Evolutionary conservation across 2,113 vertebrate genomes (phyloP).

Genomic region (Micronycteris hirsuta): DNA sequence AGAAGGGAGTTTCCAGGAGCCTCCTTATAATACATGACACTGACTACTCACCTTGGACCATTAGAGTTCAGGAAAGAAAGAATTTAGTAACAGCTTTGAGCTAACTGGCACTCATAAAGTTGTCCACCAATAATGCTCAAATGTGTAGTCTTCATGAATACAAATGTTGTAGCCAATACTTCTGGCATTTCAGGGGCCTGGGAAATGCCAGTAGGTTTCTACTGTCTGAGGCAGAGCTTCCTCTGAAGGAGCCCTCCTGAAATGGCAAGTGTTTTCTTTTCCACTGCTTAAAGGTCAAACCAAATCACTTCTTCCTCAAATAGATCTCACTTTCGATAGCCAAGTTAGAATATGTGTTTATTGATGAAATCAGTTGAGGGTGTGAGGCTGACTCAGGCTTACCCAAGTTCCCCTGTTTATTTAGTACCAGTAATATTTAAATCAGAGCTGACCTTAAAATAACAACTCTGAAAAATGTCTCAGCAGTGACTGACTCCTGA

Average conservation of each 20-base stretch:
- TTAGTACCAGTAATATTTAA: constrained; percentile 78
- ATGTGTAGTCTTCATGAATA: not conserved
- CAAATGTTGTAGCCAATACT: not conserved
- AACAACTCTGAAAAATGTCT: constrained; percentile 64
- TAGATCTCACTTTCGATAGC: constrained; percentile 61
- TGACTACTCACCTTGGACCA: not conserved
- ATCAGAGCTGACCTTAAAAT: constrained; percentile 76
- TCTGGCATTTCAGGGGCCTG: constrained; percentile 39
- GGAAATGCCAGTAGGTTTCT: not conserved
- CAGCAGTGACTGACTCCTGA: constrained; percentile 52
- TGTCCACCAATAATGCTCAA: not conserved
- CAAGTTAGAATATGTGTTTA: constrained; percentile 68
- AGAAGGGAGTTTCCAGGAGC: not conserved
- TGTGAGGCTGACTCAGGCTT: constrained; percentile 77
- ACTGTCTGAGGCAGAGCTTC: constrained; percentile 26
- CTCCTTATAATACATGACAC: not conserved
- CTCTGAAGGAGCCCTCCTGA: constrained; percentile 47
- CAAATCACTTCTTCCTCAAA: constrained; percentile 57
- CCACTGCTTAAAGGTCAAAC: constrained; percentile 44
- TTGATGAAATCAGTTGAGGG: constrained; percentile 76
- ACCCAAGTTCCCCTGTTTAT: constrained; percentile 76
- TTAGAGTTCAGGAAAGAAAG: not conserved
- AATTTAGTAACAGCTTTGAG: not conserved
- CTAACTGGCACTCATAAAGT: not conserved
- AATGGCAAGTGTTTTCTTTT: constrained; percentile 40